Percentiles rank a stretch among this genome's conserved stretches.
These are phyloP conservation scores for Lycaena phlaeas DNA, from an alignment of 2,888 invertebrate genomes.

Conservation along the genomic window DNA sequence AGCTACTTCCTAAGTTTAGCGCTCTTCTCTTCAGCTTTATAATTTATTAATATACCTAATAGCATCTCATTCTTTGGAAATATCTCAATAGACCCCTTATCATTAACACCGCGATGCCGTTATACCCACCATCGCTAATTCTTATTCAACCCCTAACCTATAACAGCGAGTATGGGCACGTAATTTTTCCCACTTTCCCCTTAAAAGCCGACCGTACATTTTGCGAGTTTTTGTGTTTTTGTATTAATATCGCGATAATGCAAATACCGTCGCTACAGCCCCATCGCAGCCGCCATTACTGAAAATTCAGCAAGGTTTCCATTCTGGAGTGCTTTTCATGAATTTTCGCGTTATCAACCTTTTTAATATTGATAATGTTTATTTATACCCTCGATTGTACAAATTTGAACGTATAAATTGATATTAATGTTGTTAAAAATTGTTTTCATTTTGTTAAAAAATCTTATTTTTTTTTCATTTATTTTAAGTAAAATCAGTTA, in stretches of 20 bases:
- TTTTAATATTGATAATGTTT: constrained; percentile 25
- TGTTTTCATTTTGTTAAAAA: too few relatives aligned
- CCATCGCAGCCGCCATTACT: constrained; percentile 43
- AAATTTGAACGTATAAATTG: too few relatives aligned
- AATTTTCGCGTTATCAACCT: constrained; percentile 37
- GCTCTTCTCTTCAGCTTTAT: too few relatives aligned
- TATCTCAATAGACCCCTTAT: too few relatives aligned
- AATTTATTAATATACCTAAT: too few relatives aligned
- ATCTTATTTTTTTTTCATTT: too few relatives aligned
- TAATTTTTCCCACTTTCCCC: constrained; percentile 23
- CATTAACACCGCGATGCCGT: too few relatives aligned
- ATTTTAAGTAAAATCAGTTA: too few relatives aligned
- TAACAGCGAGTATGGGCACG: constrained; percentile 12
- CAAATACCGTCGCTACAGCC: constrained; percentile 46
- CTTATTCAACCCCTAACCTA: constrained; percentile 10
- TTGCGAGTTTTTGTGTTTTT: constrained; percentile 35
- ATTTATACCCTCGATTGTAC: too few relatives aligned
- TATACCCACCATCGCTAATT: constrained; percentile 3
- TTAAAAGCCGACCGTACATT: constrained; percentile 21
- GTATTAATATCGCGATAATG: constrained; percentile 56
- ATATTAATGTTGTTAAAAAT: too few relatives aligned
- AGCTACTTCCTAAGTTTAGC: too few relatives aligned
- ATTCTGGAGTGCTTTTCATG: constrained; percentile 43
- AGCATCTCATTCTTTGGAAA: too few relatives aligned
- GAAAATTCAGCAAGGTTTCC: constrained; percentile 48